Base-by-base conservation (phyloP, 2,113 vertebrate genomes). In the Albula glossodonta region DNA sequence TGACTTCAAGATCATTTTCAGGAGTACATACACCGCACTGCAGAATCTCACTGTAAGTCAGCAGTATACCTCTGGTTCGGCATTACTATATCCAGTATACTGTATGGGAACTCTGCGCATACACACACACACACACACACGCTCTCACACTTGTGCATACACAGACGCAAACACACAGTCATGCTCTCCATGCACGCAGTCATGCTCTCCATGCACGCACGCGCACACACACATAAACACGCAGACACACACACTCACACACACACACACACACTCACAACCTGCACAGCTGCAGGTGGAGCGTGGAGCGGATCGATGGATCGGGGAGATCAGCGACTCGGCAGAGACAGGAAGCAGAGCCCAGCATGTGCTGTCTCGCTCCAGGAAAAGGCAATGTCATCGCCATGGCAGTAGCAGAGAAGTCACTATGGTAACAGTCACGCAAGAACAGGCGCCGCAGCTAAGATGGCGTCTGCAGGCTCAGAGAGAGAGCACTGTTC, bases 311-410 rank as follows among this genome's bases (percentile, higher is more conserved):
- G 31, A 41, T 41, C 31, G 31, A 41, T 41, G 31, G 31, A 41
- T 41, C 31, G 31, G 31, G 31, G 31, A 41, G 31, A 41, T 41
- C 31, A 41, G 31, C 31, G 31, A 80, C 56, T 87, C 78, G 48
- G 57, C 80, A 83, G 84, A 90, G 57, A 84, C 52, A 11, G 81
- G 70, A 83, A 78, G 70, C 17, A 74, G 63, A 25, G 70, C 70
- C n/a, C 70, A 74, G 70, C 70, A 74, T 74, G 70, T 74, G 70
- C 70, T 19, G 50, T 22, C 80, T 22, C 80, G 5, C 9, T 50
- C 15, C 49, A 81, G 80, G 13, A 48, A 48, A 81, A 82, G 86
- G 83, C 87, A 89, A 89, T 88, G 88, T 91, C 90, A 90, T 84
- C 78, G 51, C 89, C 82, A 86, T 89, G 87, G 90, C 87, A 90